Conservation (phyloP, 1,140 invertebrate genomes). For the Galleria mellonella region DNA sequence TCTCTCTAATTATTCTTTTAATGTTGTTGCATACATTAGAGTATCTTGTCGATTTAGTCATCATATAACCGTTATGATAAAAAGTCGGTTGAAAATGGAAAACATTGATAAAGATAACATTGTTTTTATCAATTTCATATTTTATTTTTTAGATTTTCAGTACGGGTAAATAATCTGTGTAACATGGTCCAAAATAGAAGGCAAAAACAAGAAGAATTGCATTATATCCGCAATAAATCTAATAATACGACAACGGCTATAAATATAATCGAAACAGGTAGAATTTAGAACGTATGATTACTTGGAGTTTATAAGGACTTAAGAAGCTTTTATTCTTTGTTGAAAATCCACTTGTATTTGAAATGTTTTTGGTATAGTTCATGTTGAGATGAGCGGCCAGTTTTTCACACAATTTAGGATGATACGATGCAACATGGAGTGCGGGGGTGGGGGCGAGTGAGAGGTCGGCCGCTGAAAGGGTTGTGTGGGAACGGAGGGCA, state of each 20-base stretch:
- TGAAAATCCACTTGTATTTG: constrained; percentile 6
- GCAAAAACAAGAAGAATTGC: constrained; percentile 63
- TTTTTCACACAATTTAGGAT: too few species aligned
- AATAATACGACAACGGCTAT: constrained; percentile 70
- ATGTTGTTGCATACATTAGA: too few species aligned
- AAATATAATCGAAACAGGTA: constrained; percentile 72
- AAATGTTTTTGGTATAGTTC: constrained; percentile 5
- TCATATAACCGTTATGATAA: too few species aligned
- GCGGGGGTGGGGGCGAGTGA: constrained; percentile 24
- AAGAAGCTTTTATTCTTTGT: background rate
- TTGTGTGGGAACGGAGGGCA: constrained; percentile 71
- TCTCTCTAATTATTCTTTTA: too few species aligned
- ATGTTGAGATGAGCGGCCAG: constrained; percentile 12
- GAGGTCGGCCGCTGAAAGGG: constrained; percentile 54
- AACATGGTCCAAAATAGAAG: constrained; percentile 17
- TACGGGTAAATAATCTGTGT: constrained; percentile 1
- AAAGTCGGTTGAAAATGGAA: too few species aligned
- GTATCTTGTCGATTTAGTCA: too few species aligned
- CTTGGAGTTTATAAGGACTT: constrained; percentile 13
- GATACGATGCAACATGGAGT: constrained; percentile 42
- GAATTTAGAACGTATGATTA: constrained; percentile 59
- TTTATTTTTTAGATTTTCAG: too few species aligned
- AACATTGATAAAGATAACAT: too few species aligned
- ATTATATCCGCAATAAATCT: constrained; percentile 73
- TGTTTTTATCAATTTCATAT: too few species aligned